phyloP scores from a whole-genome alignment of 2,888 invertebrate species.

The Dolichomitus sp. region DNA sequence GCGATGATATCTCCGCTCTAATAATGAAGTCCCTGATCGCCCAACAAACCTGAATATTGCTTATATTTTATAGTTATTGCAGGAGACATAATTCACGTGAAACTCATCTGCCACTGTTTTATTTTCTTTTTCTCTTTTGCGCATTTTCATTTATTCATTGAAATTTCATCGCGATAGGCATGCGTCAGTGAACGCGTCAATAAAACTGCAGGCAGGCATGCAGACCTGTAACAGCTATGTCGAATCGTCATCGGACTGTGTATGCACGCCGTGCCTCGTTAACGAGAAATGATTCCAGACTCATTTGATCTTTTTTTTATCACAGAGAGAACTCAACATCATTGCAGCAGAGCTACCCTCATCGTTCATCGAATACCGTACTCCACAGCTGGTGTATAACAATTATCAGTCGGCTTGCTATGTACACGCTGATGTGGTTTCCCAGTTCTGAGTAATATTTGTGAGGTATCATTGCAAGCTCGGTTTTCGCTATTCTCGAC shows the following conservation, averaged over 20 bases:
- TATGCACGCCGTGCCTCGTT: conserved; percentile 37
- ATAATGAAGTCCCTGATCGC: too few relatives aligned
- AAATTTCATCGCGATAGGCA: conserved; percentile 51
- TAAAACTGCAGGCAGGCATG: conserved; percentile 51
- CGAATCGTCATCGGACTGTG: conserved; percentile 56
- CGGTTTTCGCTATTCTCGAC: conserved; percentile 4
- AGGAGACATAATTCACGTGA: conserved; percentile 1
- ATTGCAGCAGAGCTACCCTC: conserved; percentile 14
- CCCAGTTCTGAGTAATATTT: conserved; percentile 45
- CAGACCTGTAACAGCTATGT: conserved; percentile 13
- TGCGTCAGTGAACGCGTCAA: conserved; percentile 51
- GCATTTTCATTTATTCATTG: conserved; percentile 56
- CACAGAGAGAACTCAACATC: conserved; percentile 27
- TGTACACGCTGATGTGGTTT: conserved; percentile 62
- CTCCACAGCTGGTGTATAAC: conserved; percentile 48
- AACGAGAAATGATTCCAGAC: conserved; percentile 56
- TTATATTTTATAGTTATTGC: not conserved
- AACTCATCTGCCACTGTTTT: not conserved
- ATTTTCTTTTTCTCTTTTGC: not conserved
- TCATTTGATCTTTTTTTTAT: conserved; percentile 47
- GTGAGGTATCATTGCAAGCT: conserved; percentile 20
- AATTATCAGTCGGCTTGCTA: conserved; percentile 54
- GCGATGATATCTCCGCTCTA: too few relatives aligned
- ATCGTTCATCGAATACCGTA: conserved; percentile 23
- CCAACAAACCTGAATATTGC: not conserved